Evolutionary conservation across 1,140 invertebrate species (phyloP).

Genomic region (Drosophila repleta): DNA sequence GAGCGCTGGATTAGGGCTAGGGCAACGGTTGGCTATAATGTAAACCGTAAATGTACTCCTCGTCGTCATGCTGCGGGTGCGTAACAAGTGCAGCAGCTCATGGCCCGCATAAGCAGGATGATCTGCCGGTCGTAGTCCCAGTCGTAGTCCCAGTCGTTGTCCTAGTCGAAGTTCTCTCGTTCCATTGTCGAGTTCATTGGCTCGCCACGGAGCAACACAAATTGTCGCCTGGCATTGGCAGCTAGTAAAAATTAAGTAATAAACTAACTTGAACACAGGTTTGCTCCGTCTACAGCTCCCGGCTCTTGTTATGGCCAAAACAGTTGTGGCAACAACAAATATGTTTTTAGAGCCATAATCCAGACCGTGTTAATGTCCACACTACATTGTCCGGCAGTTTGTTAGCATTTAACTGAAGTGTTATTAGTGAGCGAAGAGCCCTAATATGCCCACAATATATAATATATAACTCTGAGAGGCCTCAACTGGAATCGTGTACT

Average conservation of each 20-base stretch:
- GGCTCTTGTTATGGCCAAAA: conserved; percentile 4
- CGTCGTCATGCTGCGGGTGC: conserved; percentile 46
- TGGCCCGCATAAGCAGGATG: conserved; percentile 55
- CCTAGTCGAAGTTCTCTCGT: neutral
- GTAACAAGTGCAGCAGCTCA: conserved; percentile 64
- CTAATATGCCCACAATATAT: neutral
- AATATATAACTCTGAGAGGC: too few species aligned
- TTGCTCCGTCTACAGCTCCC: neutral
- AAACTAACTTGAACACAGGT: conserved; percentile 71
- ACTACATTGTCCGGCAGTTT: conserved; percentile 39
- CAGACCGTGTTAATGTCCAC: conserved; percentile 37
- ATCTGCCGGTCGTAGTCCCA: conserved; percentile 8
- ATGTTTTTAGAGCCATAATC: conserved; percentile 40
- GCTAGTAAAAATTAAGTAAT: conserved; percentile 80
- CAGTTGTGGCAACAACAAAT: conserved; percentile 52
- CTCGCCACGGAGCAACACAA: conserved; percentile 31
- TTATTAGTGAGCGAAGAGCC: conserved; percentile 19
- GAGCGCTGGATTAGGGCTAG: conserved; percentile 18
- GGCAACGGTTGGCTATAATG: conserved; percentile 46
- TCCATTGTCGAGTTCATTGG: conserved; percentile 31
- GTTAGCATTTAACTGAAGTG: conserved; percentile 41
- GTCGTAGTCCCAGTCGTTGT: conserved; percentile 7
- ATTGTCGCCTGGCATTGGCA: conserved; percentile 78
- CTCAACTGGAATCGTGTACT: too few species aligned
- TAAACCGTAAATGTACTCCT: conserved; percentile 49